Conservation (phyloP, 2,113 vertebrate genomes). For the Melanostigma gelatinosum region DNA sequence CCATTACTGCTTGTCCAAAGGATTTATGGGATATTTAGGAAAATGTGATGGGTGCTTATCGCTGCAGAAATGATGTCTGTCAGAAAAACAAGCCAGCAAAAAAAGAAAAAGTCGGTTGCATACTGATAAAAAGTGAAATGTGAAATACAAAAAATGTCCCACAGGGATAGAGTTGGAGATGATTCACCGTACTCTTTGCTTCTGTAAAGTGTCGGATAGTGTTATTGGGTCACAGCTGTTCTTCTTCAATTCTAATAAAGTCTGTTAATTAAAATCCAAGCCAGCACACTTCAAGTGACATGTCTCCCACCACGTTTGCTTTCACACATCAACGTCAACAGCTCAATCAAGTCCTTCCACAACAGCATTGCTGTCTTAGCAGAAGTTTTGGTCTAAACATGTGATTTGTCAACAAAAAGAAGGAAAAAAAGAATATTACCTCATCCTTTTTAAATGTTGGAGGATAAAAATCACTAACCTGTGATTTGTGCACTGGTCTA, state of each 20-base stretch:
- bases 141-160: not conserved
- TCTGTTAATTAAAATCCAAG: slow-evolving; percentile 4
- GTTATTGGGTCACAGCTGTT: not conserved
- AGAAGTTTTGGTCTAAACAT: not conserved
- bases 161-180: not conserved
- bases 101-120: slow-evolving; percentile 24
- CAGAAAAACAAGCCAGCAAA: slow-evolving; percentile 45
- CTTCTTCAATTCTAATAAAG: slow-evolving; percentile 8
- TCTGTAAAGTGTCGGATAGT: not conserved
- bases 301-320: slow-evolving; percentile 8
- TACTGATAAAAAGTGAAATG: slow-evolving; percentile 21
- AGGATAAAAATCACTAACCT: not conserved
- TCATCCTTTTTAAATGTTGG: not conserved
- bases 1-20: slow-evolving; percentile 78
- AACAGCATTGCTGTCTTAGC: not conserved
- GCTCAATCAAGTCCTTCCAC: not conserved
- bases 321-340: not conserved
- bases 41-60: slow-evolving; percentile 71
- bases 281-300: not conserved
- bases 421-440: not conserved
- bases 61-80: slow-evolving; percentile 61
- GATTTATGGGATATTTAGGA: slow-evolving; percentile 77
- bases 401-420: not conserved
- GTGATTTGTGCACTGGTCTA: not conserved
- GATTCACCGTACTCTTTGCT: not conserved